Conservation (phyloP, 2,113 vertebrate genomes). For the Nothobranchius kuhntae region DNA sequence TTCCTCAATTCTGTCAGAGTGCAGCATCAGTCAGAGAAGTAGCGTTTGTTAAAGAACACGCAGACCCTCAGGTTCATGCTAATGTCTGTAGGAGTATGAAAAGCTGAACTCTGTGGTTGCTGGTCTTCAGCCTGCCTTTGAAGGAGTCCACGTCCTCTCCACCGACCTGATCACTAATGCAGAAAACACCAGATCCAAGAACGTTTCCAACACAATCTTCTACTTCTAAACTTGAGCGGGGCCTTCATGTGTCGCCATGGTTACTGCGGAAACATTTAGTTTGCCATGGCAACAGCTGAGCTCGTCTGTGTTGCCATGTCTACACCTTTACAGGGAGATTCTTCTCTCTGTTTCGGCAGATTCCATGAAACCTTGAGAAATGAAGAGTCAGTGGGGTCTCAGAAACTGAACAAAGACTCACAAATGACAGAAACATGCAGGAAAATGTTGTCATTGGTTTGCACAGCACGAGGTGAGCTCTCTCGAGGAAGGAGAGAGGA, state of each 20-base stretch:
- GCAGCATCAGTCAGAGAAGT: constrained; percentile 8
- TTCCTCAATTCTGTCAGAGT: constrained; percentile 21
- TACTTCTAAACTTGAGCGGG: constrained; percentile 41
- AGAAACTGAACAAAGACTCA: too few species aligned
- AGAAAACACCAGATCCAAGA: not conserved
- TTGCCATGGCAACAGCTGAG: constrained; percentile 42
- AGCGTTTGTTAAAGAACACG: not conserved
- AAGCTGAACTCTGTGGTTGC: not conserved
- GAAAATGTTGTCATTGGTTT: too few species aligned
- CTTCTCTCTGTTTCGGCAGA: not conserved
- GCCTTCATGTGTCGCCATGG: constrained; percentile 27
- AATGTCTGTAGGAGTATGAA: not conserved
- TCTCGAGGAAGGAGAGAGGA: too few species aligned
- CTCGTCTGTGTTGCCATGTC: constrained; percentile 23
- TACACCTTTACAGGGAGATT: not conserved
- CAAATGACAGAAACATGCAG: too few species aligned
- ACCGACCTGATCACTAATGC: not conserved
- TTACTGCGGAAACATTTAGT: constrained; percentile 16
- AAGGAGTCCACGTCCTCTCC: not conserved
- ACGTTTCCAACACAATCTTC: constrained; percentile 36
- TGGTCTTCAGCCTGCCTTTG: not conserved
- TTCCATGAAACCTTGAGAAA: too few species aligned
- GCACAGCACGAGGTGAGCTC: too few species aligned
- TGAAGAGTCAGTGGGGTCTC: too few species aligned
- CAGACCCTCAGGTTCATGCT: too few species aligned